Evolutionary conservation across 2,888 invertebrate genomes (phyloP).

Genomic region (Camponotus fellah): DNA sequence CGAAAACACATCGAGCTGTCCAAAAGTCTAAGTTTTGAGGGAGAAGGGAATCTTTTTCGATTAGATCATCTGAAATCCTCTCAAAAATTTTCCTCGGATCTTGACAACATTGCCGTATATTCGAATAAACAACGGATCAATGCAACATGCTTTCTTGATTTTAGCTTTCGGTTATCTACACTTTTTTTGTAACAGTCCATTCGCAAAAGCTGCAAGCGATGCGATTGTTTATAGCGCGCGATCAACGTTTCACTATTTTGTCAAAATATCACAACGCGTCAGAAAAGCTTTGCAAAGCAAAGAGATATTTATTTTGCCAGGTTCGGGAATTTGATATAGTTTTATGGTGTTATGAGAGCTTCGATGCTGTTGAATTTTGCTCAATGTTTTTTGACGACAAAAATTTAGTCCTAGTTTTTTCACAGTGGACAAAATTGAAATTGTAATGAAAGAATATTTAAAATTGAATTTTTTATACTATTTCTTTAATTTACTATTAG

Average conservation of each 20-base stretch:
- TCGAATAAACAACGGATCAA: constrained; percentile 51
- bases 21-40: constrained; percentile 8
- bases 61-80: constrained; percentile 1
- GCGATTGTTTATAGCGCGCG: constrained; percentile 33
- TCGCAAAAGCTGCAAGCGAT: constrained; percentile 27
- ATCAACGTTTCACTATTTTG: constrained; percentile 36
- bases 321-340: constrained; percentile 4
- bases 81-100: constrained; percentile 24
- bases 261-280: constrained; percentile 28
- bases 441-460: neutral
- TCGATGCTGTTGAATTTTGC: constrained; percentile 3
- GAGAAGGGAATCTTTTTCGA: constrained; percentile 2
- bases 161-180: constrained; percentile 20
- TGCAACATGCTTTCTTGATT: constrained; percentile 19
- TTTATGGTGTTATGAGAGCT: neutral
- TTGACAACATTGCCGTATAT: neutral
- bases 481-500: neutral
- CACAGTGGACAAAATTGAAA: neutral
- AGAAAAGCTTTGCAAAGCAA: constrained; percentile 7
- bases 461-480: constrained; percentile 1
- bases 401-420: neutral
- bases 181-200: constrained; percentile 35
- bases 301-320: constrained; percentile 8
- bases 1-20: constrained; percentile 21
- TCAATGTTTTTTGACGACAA: neutral